Evolutionary conservation across 1,140 invertebrate species (phyloP), one percentile per base, ranked within the genome.

Genomic region (roundworm (Caenorhabditis elegans)): DNA sequence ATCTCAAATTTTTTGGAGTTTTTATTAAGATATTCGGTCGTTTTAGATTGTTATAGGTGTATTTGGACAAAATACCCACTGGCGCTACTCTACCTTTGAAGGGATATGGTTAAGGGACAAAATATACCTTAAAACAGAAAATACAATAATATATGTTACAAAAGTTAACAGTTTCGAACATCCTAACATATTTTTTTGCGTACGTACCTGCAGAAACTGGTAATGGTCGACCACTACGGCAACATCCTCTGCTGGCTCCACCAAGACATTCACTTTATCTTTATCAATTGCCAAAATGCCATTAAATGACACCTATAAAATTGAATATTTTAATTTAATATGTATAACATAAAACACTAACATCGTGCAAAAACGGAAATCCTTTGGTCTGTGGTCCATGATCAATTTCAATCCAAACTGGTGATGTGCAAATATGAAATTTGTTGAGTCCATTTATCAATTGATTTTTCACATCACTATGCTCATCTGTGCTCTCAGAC

Each of bases 211-310:
- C 24, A 85, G 51, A 46, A 86, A 87, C 60, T 87, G 86, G 55
- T 82, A 87, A 70, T 87, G 86, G 46, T 87, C 86, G 15, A 87
- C 31, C n/a, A 79, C 53, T n/a, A 85, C 46, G n/a, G 49, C 31
- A 17, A 86, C 28, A 4, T 82, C 46, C 19, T 78, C 78, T 6
- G 26, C 47, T 1, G 86, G 84, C 26, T 87, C 86, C 3, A 85
- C 83, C 13, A 75, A 46, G 13, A 87, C n/a, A 43, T 82, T 84
- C 1, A 84, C 46, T 48, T 80, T 22, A 26, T 83, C 82, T 19
- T 51, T 43, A 10, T 51, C 28, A 39, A 81, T 53, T 1, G 80
- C 39, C 3, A 81, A 11, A 22, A 48, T 51, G 36, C 80, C 80
- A 39, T 22, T 39, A 26, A 81, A 76, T 17, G 53, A 76, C 2